A percentile compares a stretch with the other conserved stretches of the same genome.
Evolutionary conservation across 2,888 invertebrate species (phyloP).

Genomic region (Drosophila longiperda): DNA sequence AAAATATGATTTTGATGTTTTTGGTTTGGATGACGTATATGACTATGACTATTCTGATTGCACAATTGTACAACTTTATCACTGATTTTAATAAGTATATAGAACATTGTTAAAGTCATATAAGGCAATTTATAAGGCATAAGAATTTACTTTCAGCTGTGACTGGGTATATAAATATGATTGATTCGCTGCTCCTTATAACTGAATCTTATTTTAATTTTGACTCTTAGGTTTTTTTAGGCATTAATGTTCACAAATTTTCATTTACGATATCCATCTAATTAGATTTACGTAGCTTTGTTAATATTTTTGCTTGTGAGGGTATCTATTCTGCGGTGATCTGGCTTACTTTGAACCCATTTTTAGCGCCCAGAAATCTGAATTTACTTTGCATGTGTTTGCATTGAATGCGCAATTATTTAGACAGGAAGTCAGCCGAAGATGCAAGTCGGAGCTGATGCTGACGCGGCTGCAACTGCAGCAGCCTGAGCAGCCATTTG

Average conservation of each 20-base stretch:
- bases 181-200: neutral
- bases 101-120: neutral
- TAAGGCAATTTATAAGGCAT: neutral
- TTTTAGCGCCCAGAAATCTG: constrained; percentile 10
- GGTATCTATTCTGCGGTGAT: constrained; percentile 13
- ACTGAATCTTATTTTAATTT: neutral
- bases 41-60: neutral
- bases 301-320: neutral
- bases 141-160: neutral
- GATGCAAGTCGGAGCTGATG: constrained; percentile 27
- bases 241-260: neutral
- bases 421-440: constrained; percentile 70
- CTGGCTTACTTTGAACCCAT: constrained; percentile 1
- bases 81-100: neutral
- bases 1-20: neutral
- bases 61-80: neutral
- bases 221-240: neutral
- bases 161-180: neutral
- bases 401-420: constrained; percentile 64
- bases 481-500: constrained; percentile 11
- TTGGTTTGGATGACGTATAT: neutral
- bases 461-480: constrained; percentile 18
- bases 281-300: neutral
- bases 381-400: constrained; percentile 57
- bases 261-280: neutral